Evolutionary conservation across 2,888 invertebrate genomes (phyloP), one percentile per base, ranked within the genome.

Genomic region (Drosophila melanocephala): DNA sequence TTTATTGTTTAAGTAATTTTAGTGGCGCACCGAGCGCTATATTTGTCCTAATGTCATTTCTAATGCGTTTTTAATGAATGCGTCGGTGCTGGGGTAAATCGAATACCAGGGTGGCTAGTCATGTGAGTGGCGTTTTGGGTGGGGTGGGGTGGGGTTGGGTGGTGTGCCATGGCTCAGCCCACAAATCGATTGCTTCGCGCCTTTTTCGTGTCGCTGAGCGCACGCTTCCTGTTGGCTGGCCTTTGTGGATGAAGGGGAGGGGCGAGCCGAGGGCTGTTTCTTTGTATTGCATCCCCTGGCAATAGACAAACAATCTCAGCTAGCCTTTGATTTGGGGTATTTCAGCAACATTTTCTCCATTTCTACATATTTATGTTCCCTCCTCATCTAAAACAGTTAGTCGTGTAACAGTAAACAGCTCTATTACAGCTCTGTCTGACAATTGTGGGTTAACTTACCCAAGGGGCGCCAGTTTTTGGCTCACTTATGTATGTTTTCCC

Each of bases 21-120:
- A 71, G 72, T 79, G 74, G 66, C 81, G 75, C 84, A 56, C 75
- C 72, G 76, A 61, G 79, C 47, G 57, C 79, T 71, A 80, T 80
- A 87, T 86, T 90, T 89, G 81, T 84, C 83, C 89, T 87, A 87
- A 89, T 87, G 90, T 89, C 84, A 82, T 80, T 89, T 90, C 90
- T 92, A 91, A 92, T 91, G 92, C 83, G 87, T 90, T 92, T 91
- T 91, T 91, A 91, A 91, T 91, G 91, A 89, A 85, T 77, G 75
- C 75, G 59, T 39, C 52, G 52, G 22, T 47, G 47, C 9, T 30
- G 64, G 77, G 56, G 50, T 3, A 30, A 33, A 47, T 62, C 57
- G n/a, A 6, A 37, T 28, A 35, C 3, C 28, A 26, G 33, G 35
- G 42, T 61, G 47, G 28, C 28, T 14, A 33, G 53, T 52, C 65